Conservation (phyloP, 2,113 vertebrate species). For the Nyctereutes procyonoides region DNA sequence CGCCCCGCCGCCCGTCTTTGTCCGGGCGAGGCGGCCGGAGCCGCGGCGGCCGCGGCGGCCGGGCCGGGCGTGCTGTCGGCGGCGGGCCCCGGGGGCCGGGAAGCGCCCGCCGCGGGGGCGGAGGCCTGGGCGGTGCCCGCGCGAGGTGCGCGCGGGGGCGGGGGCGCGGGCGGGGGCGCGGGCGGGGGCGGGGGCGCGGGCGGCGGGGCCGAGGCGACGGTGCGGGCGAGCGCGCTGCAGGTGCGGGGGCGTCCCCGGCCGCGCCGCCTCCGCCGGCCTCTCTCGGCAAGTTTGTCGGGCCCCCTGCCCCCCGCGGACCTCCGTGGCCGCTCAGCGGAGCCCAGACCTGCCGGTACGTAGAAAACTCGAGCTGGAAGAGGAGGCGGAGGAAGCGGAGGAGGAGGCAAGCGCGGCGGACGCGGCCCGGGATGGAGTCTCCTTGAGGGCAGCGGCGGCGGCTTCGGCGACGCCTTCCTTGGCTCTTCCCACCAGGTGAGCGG, state of each 20-base stretch:
- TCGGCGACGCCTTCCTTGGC: not conserved
- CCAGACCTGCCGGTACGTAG: not conserved
- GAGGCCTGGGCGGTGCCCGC: conserved; percentile 60
- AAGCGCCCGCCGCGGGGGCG: not conserved
- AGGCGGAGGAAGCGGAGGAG: not conserved
- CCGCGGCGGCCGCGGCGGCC: not conserved
- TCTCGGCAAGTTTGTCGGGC: conserved; percentile 59
- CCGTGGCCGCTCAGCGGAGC: not conserved
- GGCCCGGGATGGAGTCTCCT: not conserved
- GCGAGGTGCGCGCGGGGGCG: not conserved
- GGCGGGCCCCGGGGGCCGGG: not conserved
- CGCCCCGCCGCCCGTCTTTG: conserved; percentile 69
- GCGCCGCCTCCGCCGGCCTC: not conserved
- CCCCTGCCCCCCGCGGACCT: not conserved
- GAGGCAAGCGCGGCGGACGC: not conserved
- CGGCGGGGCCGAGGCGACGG: not conserved
- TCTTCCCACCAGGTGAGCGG: conserved; percentile 56
- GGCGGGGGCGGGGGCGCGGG: not conserved
- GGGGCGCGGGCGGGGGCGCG: not conserved
- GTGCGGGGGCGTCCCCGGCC: not conserved
- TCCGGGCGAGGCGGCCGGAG: conserved; percentile 44
- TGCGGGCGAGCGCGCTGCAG: not conserved
- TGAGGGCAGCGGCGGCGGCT: not conserved
- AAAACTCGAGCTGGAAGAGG: conserved; percentile 52
- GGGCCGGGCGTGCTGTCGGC: not conserved